phyloP scores from a whole-genome alignment of 2,797 vertebrate genomes.

The Syngnathus rostellatus region DNA sequence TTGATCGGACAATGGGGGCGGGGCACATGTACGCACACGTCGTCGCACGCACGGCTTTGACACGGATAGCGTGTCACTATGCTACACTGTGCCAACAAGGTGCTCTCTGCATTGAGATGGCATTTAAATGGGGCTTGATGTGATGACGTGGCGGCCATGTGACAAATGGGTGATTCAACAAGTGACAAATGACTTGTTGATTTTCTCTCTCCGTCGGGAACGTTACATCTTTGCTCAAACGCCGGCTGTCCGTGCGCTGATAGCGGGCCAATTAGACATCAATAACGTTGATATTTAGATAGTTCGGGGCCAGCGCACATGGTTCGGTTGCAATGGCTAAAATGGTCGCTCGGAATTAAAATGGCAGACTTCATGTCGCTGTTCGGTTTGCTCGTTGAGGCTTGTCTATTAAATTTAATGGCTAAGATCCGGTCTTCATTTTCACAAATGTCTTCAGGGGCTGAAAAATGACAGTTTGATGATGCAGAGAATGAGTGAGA shows the following conservation, averaged over 20 bases:
- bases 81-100: slow-evolving; percentile 12
- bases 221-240: slow-evolving; percentile 17
- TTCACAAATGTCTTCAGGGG: neutral
- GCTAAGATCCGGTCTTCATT: too few relatives aligned
- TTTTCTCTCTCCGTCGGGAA: neutral
- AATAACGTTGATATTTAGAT: slow-evolving; percentile 38
- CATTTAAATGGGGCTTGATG: neutral
- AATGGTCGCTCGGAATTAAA: neutral
- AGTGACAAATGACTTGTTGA: slow-evolving; percentile 1
- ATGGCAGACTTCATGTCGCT: neutral
- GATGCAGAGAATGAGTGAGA: neutral
- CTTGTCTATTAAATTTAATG: neutral
- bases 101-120: neutral
- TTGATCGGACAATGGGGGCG: slow-evolving; percentile 42
- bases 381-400: neutral
- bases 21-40: slow-evolving; percentile 5
- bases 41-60: slow-evolving; percentile 6
- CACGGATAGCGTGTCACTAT: slow-evolving; percentile 41
- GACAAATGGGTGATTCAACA: neutral
- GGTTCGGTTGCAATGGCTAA: neutral
- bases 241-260: slow-evolving; percentile 30
- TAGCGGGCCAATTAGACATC: slow-evolving; percentile 53
- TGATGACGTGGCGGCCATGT: neutral
- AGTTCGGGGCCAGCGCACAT: neutral
- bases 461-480: neutral